Conservation (phyloP, 2,888 invertebrate species). For the Eupithecia centaureata region DNA sequence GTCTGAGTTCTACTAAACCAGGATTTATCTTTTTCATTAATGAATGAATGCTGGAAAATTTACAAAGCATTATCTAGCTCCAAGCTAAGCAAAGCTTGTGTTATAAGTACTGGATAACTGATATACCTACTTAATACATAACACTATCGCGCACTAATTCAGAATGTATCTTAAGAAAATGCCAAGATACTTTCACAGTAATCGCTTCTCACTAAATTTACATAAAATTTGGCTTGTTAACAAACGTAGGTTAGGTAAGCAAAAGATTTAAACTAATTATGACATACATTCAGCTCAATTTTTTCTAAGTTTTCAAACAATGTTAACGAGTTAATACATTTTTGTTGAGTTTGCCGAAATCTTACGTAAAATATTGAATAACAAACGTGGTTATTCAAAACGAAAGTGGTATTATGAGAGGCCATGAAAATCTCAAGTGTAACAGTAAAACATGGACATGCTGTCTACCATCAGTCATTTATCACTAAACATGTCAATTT, state of each 20-base stretch:
- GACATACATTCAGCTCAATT: not conserved
- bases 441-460: too few relatives aligned
- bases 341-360: not conserved
- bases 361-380: not conserved
- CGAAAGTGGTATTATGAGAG: not conserved
- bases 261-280: not conserved
- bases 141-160: too few relatives aligned
- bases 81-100: too few relatives aligned
- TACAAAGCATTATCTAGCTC: too few relatives aligned
- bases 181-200: not conserved
- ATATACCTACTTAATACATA: too few relatives aligned
- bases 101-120: too few relatives aligned
- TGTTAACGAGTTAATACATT: not conserved
- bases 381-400: not conserved
- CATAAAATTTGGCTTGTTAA: not conserved
- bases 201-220: not conserved
- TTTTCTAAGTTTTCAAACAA: not conserved
- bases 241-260: not conserved
- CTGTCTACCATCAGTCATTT: too few relatives aligned
- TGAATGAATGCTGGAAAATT: too few relatives aligned
- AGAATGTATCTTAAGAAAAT: not conserved
- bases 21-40: too few relatives aligned
- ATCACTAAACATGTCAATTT: not conserved
- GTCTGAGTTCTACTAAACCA: too few relatives aligned
- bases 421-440: not conserved